Evolutionary conservation across 2,113 vertebrate genomes (phyloP).

Genomic region (Lepidothrix coronata): DNA sequence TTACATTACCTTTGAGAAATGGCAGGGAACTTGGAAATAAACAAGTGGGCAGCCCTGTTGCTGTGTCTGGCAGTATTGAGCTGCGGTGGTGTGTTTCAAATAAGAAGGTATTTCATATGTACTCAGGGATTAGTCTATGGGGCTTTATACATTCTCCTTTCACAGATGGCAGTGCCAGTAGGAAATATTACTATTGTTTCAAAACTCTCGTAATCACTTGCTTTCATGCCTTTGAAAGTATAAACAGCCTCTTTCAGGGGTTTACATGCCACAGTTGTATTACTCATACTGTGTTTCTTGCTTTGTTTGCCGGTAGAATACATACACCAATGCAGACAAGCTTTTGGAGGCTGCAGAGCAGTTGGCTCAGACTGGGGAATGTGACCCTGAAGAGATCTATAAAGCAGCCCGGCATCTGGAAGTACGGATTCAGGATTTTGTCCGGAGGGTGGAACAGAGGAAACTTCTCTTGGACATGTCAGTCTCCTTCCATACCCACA

Average conservation of each 20-base stretch:
- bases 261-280: constrained; percentile 3
- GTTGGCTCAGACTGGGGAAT: constrained; percentile 96
- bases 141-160: not conserved
- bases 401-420: constrained; percentile 98
- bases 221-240: not conserved
- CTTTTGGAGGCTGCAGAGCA: constrained; percentile 96
- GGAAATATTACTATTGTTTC: constrained; percentile 11
- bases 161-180: not conserved
- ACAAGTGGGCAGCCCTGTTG: not conserved
- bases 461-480: constrained; percentile 98
- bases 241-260: not conserved
- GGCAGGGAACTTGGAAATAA: constrained; percentile 49
- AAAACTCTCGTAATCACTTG: constrained; percentile 16
- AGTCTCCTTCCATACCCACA: constrained; percentile 98
- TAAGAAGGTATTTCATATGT: constrained; percentile 1
- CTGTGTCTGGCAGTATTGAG: constrained; percentile 18
- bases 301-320: constrained; percentile 84
- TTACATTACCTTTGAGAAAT: constrained; percentile 58
- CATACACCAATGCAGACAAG: constrained; percentile 98
- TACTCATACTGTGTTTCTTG: constrained; percentile 63
- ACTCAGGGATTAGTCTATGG: not conserved
- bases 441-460: constrained; percentile 93
- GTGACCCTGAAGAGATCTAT: constrained; percentile 99
- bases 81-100: constrained; percentile 15
- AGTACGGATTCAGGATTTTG: constrained; percentile 97